Conservation (phyloP, 2,113 vertebrate species). For the Phoenicopterus ruber region DNA sequence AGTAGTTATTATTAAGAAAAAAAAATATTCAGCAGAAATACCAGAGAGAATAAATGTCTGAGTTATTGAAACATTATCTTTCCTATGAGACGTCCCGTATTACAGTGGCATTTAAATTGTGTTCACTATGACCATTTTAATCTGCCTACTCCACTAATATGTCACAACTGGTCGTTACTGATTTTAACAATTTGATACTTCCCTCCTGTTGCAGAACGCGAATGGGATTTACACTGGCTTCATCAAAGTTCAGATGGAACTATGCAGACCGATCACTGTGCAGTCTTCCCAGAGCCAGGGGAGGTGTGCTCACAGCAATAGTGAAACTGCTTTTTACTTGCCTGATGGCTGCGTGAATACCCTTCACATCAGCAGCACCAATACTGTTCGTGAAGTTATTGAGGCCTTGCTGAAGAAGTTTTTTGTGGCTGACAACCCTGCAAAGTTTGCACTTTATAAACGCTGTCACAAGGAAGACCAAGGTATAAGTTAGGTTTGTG, state of each 20-base stretch:
- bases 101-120: neutral
- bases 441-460: slow-evolving; percentile 96
- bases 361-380: slow-evolving; percentile 92
- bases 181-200: neutral
- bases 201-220: slow-evolving; percentile 68
- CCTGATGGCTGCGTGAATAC: slow-evolving; percentile 83
- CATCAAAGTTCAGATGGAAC: slow-evolving; percentile 95
- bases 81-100: accelerated
- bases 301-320: slow-evolving; percentile 30
- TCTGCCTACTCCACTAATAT: neutral
- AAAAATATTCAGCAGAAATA: neutral
- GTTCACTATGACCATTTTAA: neutral
- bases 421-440: slow-evolving; percentile 90
- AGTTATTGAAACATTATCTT: neutral
- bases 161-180: neutral
- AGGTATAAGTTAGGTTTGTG: slow-evolving; percentile 73
- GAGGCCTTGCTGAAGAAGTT: slow-evolving; percentile 92
- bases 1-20: neutral
- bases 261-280: slow-evolving; percentile 85
- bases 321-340: slow-evolving; percentile 83
- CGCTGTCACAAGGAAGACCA: slow-evolving; percentile 90
- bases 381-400: slow-evolving; percentile 91
- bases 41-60: neutral
- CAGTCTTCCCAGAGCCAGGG: slow-evolving; percentile 56
- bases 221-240: slow-evolving; percentile 92